phyloP scores from a whole-genome alignment of 2,797 vertebrate genomes.

The Phalloptychus januarius region DNA sequence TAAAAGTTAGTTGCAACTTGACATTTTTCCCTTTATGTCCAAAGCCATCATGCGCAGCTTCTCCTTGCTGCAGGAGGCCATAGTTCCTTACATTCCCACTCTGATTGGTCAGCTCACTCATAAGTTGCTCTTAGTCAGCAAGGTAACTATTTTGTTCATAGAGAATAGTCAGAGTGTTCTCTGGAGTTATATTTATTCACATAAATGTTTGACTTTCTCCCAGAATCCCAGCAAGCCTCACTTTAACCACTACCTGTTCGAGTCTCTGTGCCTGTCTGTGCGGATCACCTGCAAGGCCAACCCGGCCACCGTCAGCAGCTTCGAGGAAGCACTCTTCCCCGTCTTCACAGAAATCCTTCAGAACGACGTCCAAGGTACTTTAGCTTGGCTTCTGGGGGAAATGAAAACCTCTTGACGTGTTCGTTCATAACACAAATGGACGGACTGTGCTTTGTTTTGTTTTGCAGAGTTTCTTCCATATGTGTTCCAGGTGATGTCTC shows the following conservation, averaged over 20 bases:
- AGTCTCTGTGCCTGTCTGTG: constrained; percentile 95
- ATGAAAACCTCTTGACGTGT: neutral
- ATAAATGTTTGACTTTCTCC: constrained; percentile 28
- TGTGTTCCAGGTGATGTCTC: constrained; percentile 99
- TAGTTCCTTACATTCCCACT: constrained; percentile 95
- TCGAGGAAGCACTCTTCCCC: constrained; percentile 96
- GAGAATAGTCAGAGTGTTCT: neutral
- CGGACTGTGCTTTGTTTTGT: constrained; percentile 3
- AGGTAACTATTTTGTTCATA: constrained; percentile 81
- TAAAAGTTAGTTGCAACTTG: constrained; percentile 2
- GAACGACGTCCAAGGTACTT: constrained; percentile 93
- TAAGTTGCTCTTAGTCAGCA: constrained; percentile 96
- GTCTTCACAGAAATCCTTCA: constrained; percentile 98
- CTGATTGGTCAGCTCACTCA: constrained; percentile 96
- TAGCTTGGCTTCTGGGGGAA: neutral
- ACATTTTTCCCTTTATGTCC: constrained; percentile 28
- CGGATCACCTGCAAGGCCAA: constrained; percentile 96
- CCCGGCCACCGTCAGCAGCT: constrained; percentile 89
- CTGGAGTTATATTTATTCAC: neutral
- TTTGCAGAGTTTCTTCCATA: constrained; percentile 95
- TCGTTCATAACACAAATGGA: neutral
- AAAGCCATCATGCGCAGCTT: constrained; percentile 99
- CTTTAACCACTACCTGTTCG: constrained; percentile 99
- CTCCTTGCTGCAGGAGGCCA: constrained; percentile 95
- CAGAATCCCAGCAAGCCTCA: constrained; percentile 99